Base-by-base conservation (phyloP, 2,888 invertebrate genomes). In the Oligia latruncula region DNA sequence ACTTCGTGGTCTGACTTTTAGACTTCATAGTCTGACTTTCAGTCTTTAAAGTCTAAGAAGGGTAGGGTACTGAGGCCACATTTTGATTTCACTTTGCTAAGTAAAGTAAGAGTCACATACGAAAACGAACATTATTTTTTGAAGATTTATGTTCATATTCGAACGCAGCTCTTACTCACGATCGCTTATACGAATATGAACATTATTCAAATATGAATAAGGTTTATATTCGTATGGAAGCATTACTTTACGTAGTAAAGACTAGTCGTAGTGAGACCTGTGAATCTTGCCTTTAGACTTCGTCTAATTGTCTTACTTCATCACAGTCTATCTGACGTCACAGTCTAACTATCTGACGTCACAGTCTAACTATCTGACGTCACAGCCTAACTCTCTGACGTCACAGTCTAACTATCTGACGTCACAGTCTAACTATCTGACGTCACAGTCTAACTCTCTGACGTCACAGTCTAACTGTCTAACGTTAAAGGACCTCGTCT, bases 251-350 rank as follows among this genome's bases (percentile, higher is more conserved):
- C 70, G 8, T 15, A 70, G 8, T 71, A 35, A 52, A 35, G 23
- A 35, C 35, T 35, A 15, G 2, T 23, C 9, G 29, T 49, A 35
- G 55, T 71, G 70, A 35, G 1, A 55, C 23, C 9, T 35, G 35
- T 71, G 55, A 23, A 55, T 55, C 55, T 35, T 55, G 23, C 71
- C 15, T 55, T 55, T 15, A 71, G 55, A 71, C 40, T 71, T 55
- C 71, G 23, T 17, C 9, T 4, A 52, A 70, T 23, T 29, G 52
- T 4, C 49, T 52, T 70, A 40, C 2, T 35, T 43, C 23, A 46
- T 29, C n/a, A n/a, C n/a, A 11, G 29, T 71, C 15, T 71, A 71
- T n/a, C 52, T 52, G n/a, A 60, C 17, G 9, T 46, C 64, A 67
- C 8, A 5, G 1, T 35, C 15, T 58, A 23, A 67, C 20, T 29